Percentiles rank a stretch among this genome's conserved stretches.
These are phyloP conservation scores for Clepsis dumicolana DNA, from an alignment of 2,888 invertebrate species.

Conservation along the genomic window DNA sequence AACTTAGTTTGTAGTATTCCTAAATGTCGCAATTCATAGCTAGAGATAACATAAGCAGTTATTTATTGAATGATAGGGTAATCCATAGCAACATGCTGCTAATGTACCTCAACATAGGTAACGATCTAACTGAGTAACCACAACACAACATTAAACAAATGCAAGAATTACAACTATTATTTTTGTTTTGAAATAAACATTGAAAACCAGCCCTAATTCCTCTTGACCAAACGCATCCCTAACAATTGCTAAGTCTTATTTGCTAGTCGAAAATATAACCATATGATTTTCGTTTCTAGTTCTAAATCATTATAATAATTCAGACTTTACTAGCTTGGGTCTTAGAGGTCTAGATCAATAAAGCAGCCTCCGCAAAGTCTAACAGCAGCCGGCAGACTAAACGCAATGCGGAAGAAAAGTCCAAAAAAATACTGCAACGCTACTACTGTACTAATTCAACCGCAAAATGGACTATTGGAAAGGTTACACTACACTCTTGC, in stretches of 20 bases:
- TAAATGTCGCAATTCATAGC: neutral
- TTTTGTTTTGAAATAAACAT: too few relatives aligned
- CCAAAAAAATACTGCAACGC: conserved; percentile 2
- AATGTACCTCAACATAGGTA: neutral
- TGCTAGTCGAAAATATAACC: neutral
- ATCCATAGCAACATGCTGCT: conserved; percentile 11
- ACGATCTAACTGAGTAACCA: conserved; percentile 3
- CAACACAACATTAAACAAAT: conserved; percentile 1
- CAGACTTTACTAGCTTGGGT: neutral
- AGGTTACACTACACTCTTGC: neutral
- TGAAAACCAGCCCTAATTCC: too few relatives aligned
- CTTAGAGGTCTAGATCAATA: conserved; percentile 27
- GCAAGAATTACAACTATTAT: neutral
- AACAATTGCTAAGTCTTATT: too few relatives aligned
- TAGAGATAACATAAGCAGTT: neutral
- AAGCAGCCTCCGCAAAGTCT: conserved; percentile 29
- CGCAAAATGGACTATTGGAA: neutral
- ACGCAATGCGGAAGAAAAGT: conserved; percentile 60
- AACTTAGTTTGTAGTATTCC: neutral
- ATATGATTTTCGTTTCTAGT: neutral
- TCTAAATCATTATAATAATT: neutral
- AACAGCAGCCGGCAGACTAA: neutral
- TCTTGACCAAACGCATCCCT: too few relatives aligned
- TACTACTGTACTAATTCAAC: neutral
- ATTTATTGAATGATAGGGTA: conserved; percentile 4